phyloP scores from a whole-genome alignment of 2,888 invertebrate genomes.

The Athripsodes cinereus region DNA sequence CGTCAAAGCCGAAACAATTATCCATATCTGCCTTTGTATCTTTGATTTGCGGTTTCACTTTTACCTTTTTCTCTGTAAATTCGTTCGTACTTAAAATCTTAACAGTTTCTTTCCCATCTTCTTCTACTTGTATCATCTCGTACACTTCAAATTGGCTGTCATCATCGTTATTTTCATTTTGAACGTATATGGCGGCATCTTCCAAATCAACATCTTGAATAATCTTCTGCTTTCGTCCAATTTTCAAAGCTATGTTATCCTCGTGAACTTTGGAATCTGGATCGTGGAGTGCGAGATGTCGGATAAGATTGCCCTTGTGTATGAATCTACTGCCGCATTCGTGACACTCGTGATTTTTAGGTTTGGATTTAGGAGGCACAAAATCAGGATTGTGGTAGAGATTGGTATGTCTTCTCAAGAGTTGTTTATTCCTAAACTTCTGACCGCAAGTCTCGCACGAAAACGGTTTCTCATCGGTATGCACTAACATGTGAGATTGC shows the following conservation, averaged over 20 bases:
- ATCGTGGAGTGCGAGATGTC: constrained; percentile 89
- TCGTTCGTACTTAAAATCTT: constrained; percentile 30
- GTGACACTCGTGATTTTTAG: constrained; percentile 88
- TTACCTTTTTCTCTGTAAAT: constrained; percentile 33
- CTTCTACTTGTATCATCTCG: constrained; percentile 31
- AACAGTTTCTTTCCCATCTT: constrained; percentile 21
- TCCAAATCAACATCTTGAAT: constrained; percentile 13
- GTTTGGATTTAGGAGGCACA: constrained; percentile 78
- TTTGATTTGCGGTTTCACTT: constrained; percentile 30
- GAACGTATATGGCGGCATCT: constrained; percentile 16
- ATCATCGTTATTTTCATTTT: constrained; percentile 31
- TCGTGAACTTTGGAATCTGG: constrained; percentile 73
- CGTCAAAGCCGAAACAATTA: constrained; percentile 74
- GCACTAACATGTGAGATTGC: constrained; percentile 91
- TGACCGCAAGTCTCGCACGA: constrained; percentile 83
- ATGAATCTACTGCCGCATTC: constrained; percentile 70
- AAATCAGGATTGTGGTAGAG: constrained; percentile 89
- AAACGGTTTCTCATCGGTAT: constrained; percentile 92
- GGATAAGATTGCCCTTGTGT: constrained; percentile 87
- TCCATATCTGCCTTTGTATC: constrained; percentile 61
- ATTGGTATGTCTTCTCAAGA: constrained; percentile 85
- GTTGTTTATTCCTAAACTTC: constrained; percentile 85
- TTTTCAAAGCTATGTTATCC: constrained; percentile 66
- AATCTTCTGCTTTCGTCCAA: constrained; percentile 60
- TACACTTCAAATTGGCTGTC: constrained; percentile 29